Evolutionary conservation across 2,888 invertebrate species (phyloP), one percentile per base, ranked within the genome.

Genomic region (Heteromyza rotundicornis): DNA sequence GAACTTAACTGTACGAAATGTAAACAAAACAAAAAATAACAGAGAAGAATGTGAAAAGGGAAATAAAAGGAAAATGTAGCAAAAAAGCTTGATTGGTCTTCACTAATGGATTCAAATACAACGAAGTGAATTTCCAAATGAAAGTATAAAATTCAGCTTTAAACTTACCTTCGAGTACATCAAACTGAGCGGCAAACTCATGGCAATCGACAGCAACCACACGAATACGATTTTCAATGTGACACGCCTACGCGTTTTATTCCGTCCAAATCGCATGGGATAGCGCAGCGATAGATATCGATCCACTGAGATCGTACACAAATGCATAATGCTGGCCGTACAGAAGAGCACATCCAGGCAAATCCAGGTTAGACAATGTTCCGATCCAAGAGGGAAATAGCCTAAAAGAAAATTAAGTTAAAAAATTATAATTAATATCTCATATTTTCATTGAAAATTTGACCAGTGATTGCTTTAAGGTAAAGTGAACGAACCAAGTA

Each of bases 291-390:
- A 95, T 54, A 96, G 88, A 83, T 95, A 97, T 76, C 97, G 89
- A 85, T 98, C 98, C 65, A 98, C 91, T 67, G 96, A 96, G 80
- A 98, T 97, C 47, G 96, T 97, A 80, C 97, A 97, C 49, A 98
- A 87, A 82, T 98, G 98, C 89, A 98, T 94, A 75, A 98, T 98
- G 69, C 96, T 96, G 1, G 97, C 95, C 0, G 98, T 98, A 84
- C 98, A 98, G 80, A 96, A 95, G 1, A 98, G 86, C 1, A 98
- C 97, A 84, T 98, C 98, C 77, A 96, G 87, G 74, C 95, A 95
- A 70, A 96, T 94, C 96, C 96, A 98, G 57, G 91, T 91, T 70
- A 98, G 88, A 81, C 97, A 96, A 84, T 92, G 93, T 56, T 91
- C 89, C 2, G 93, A 89, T 7, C 92, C 89, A 57, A 94, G 82